Conservation (phyloP, 2,113 vertebrate species). For the Phoxinus phoxinus region DNA sequence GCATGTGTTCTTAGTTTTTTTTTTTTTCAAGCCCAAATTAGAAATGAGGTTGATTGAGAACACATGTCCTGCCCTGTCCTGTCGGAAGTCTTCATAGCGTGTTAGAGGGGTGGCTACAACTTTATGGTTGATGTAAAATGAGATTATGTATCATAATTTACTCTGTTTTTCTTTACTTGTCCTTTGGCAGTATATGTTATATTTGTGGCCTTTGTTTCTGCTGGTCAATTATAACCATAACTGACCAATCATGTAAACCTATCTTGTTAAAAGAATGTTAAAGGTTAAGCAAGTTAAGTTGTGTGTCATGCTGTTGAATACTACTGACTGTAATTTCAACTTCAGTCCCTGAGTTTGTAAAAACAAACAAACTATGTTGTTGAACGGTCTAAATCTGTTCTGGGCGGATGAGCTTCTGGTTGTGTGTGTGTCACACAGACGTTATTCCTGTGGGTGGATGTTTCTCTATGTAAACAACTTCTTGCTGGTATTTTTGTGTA, state of each 20-base stretch:
- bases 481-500: neutral
- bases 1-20: conserved; percentile 26
- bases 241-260: neutral
- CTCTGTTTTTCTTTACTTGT: neutral
- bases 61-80: conserved; percentile 35
- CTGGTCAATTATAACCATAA: neutral
- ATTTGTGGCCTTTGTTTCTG: neutral
- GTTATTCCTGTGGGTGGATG: neutral
- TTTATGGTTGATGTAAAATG: neutral
- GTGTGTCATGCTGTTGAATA: neutral
- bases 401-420: conserved; percentile 1
- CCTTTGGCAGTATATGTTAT: no score
- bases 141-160: neutral
- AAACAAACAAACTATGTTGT: conserved; percentile 13
- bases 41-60: conserved; percentile 31
- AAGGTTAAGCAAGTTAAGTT: neutral
- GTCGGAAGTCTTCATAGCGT: conserved; percentile 15
- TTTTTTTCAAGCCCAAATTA: conserved; percentile 30
- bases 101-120: neutral
- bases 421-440: neutral
- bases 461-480: conserved; percentile 9
- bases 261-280: neutral
- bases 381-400: conserved; percentile 2
- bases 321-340: neutral
- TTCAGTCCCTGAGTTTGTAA: neutral